Conservation (phyloP, 1,140 invertebrate species). For the Neodiprion lecontei region DNA sequence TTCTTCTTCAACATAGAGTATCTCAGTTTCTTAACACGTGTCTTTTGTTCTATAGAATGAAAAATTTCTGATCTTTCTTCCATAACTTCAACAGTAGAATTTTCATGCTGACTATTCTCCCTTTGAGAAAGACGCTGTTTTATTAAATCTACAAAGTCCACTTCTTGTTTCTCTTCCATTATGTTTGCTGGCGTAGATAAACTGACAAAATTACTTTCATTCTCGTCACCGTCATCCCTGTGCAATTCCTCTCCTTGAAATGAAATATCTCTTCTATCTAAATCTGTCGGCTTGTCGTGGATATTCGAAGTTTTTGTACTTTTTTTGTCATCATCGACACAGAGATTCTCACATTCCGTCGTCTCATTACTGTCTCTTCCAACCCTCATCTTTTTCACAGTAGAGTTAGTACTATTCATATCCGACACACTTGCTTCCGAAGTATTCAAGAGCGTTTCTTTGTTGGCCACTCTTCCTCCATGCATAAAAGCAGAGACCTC, state of each 20-base stretch:
- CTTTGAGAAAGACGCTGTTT: conserved; percentile 44
- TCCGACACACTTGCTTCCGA: not conserved
- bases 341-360: not conserved
- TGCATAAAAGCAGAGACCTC: conserved; percentile 45
- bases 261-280: conserved; percentile 14
- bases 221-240: not conserved
- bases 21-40: not conserved
- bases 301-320: conserved; percentile 14
- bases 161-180: conserved; percentile 11
- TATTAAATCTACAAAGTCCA: conserved; percentile 51
- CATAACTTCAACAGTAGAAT: not conserved
- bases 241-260: conserved; percentile 7
- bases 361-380: not conserved
- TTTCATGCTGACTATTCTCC: not conserved
- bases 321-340: not conserved
- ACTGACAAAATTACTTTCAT: not conserved
- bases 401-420: conserved; percentile 8
- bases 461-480: conserved; percentile 52
- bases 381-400: not conserved
- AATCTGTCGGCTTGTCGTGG: not conserved
- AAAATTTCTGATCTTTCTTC: not conserved
- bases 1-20: conserved; percentile 1
- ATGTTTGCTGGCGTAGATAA: not conserved
- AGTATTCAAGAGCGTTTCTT: conserved; percentile 44
- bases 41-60: not conserved